A percentile compares a stretch with the other conserved stretches of the same genome.
phyloP scores from a whole-genome alignment of 2,888 invertebrate species.

The Gandaritis pyraliata region DNA sequence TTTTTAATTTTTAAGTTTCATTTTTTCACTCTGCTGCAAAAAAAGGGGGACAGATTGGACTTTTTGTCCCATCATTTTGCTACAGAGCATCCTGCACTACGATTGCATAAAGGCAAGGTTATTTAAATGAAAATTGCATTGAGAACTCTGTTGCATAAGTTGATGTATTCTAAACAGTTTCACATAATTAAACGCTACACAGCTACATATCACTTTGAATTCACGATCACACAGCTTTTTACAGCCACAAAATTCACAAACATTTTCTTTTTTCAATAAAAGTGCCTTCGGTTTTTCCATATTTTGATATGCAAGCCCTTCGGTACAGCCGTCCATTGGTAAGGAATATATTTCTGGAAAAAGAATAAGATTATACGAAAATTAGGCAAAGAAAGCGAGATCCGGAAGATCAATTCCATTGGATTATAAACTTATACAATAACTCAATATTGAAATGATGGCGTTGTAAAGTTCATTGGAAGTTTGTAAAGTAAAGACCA shows the following conservation, averaged over 20 bases:
- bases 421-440: no score
- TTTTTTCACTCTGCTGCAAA: no score
- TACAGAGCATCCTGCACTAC: no score
- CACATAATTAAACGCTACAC: slow-evolving; percentile 32
- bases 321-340: slow-evolving; percentile 18
- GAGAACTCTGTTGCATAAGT: slow-evolving; percentile 65
- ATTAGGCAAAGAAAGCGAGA: no score
- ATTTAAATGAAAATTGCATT: slow-evolving; percentile 51
- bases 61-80: no score
- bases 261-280: slow-evolving; percentile 13
- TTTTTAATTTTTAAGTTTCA: no score
- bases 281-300: slow-evolving; percentile 27
- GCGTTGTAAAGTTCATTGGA: no score
- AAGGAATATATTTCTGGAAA: slow-evolving; percentile 24
- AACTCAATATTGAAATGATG: no score
- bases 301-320: slow-evolving; percentile 27
- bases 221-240: slow-evolving; percentile 20
- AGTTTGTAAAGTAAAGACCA: no score
- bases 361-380: slow-evolving; percentile 2
- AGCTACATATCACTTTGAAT: slow-evolving; percentile 22
- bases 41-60: no score
- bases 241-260: slow-evolving; percentile 19
- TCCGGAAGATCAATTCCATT: no score
- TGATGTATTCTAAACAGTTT: slow-evolving; percentile 50
- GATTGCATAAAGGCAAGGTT: no score